Conservation (phyloP, 2,113 vertebrate genomes). For the Cyanistes caeruleus region DNA sequence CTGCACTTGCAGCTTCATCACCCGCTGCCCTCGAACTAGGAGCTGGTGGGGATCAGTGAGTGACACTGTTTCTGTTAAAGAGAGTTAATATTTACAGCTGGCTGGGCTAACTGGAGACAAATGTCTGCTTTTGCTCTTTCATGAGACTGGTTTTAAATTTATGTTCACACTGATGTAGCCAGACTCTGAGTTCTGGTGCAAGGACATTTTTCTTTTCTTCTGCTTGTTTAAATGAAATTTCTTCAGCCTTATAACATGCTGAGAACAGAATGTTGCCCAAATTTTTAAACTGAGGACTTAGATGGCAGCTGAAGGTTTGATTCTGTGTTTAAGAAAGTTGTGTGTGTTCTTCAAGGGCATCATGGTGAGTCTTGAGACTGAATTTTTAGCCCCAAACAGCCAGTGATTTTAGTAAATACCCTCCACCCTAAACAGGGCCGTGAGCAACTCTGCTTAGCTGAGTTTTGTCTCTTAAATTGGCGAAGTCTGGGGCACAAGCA, state of each 20-base stretch:
- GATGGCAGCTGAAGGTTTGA: not conserved
- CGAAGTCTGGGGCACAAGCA: not conserved
- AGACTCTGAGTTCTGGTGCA: not conserved
- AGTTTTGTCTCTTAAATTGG: not conserved
- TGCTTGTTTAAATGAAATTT: not conserved
- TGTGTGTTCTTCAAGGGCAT: not conserved
- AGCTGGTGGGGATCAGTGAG: not conserved
- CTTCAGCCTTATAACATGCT: not conserved
- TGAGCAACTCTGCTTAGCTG: not conserved
- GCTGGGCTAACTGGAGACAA: not conserved
- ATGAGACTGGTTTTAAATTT: not conserved
- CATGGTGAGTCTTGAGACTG: not conserved
- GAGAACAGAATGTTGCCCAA: not conserved
- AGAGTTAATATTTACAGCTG: not conserved
- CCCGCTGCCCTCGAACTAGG: accelerated
- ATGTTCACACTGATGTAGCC: not conserved
- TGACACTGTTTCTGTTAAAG: not conserved
- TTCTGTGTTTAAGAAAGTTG: not conserved
- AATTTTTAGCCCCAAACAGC: not conserved
- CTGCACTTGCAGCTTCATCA: not conserved
- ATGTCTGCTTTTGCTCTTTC: not conserved
- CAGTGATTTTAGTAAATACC: not conserved
- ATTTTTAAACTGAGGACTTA: not conserved
- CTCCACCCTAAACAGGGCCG: not conserved
- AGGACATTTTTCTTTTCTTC: not conserved